Percentiles rank a stretch among this genome's conserved stretches.
phyloP scores from a whole-genome alignment of 23 tunicate species.

The Phallusia fumigata region DNA sequence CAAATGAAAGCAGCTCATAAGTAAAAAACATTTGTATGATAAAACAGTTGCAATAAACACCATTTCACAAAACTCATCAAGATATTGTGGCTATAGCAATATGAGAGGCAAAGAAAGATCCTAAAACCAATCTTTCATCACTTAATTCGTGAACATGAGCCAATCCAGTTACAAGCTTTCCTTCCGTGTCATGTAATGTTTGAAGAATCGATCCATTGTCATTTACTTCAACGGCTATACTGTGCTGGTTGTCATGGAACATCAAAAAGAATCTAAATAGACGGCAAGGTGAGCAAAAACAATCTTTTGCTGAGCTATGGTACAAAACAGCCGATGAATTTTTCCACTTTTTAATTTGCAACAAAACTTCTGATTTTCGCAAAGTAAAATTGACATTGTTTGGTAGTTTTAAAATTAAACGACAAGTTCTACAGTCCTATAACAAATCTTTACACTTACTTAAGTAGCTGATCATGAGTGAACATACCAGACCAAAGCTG shows the following conservation, averaged over 20 bases:
- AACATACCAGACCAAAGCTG: conserved; percentile 36
- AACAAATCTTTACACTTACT: conserved; percentile 27
- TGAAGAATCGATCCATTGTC: conserved; percentile 29
- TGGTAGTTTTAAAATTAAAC: too few species aligned
- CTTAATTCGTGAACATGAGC: conserved; percentile 62
- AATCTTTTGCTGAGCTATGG: background rate
- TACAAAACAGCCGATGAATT: background rate
- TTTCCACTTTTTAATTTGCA: too few species aligned
- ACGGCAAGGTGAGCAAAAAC: too few species aligned
- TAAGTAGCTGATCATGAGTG: conserved; percentile 11
- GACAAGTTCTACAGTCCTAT: too few species aligned
- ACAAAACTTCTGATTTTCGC: too few species aligned
- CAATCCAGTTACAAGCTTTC: conserved; percentile 28
- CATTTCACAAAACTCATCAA: conserved; percentile 9
- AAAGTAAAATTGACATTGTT: too few species aligned
- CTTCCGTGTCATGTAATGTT: conserved; percentile 50
- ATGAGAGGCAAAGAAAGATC: conserved; percentile 36
- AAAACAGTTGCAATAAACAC: too few species aligned
- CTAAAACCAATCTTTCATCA: conserved; percentile 60
- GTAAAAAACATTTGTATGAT: too few species aligned
- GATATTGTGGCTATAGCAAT: conserved; percentile 21
- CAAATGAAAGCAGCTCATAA: too few species aligned
- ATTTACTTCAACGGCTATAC: conserved; percentile 48
- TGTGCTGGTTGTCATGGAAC: conserved; percentile 16
- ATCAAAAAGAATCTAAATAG: background rate